Evolutionary conservation across 2,888 invertebrate genomes (phyloP).

Genomic region (Lithosia quadra): DNA sequence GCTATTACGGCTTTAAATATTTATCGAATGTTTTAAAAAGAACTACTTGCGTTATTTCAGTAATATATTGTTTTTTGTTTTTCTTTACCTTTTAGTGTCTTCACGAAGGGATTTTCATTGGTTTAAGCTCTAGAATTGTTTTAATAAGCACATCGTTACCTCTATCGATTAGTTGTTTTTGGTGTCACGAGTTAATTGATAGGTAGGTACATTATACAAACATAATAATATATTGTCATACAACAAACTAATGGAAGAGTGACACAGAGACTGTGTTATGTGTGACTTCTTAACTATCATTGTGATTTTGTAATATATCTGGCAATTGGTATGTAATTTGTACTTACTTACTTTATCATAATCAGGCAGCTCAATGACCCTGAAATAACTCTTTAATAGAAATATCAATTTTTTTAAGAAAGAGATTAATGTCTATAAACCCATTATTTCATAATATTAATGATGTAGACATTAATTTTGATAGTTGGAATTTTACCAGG

Average conservation of each 20-base stretch:
- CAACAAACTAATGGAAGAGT: no score
- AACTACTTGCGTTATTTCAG: neutral
- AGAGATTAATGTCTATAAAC: neutral
- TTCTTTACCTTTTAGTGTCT: neutral
- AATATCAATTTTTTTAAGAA: neutral
- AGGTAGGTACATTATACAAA: no score
- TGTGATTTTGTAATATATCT: neutral
- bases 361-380: neutral
- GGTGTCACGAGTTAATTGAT: neutral
- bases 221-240: no score
- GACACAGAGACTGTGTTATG: no score
- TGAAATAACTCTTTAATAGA: neutral
- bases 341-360: neutral
- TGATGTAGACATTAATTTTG: slow-evolving; percentile 2
- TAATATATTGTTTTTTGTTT: neutral
- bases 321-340: neutral
- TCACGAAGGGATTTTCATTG: no score
- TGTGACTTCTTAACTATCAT: no score
- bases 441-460: neutral
- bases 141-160: neutral
- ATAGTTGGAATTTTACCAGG: neutral
- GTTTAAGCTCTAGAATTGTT: no score
- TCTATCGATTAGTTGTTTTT: neutral
- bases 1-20: neutral
- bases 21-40: neutral